Base-by-base conservation (phyloP, 2,888 invertebrate species). In the Clepsis dumicolana region DNA sequence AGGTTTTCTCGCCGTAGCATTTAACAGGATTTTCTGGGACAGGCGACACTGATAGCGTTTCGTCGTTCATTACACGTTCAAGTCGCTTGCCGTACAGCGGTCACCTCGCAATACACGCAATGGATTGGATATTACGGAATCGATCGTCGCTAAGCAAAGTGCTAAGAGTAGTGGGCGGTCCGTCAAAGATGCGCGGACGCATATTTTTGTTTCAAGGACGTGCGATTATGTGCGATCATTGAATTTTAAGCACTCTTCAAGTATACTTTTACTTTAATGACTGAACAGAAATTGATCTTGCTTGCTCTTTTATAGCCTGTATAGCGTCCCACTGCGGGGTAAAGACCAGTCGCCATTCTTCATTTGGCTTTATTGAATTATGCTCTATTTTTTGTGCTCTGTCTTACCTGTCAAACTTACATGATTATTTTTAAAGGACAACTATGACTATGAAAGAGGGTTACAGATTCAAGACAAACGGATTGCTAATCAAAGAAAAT, bases 261-360 rank as follows among this genome's bases (percentile, higher is more conserved):
- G 52, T 68, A 59, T 38, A 67, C 67, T 67, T 67, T 67, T 67
- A 67, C 62, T 67, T 66, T 66, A 44, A 32, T 61, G 32, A 52
- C 27, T 56, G 25, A 48, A 50, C 50, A 62, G 50, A 65, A 53
- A 53, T 44, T 41, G 59, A 59, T 59, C 59, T 59, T 41, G 41
- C 25, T 21, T 38, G 29, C 3, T 29, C 7, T 29, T 29, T 29
- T 7, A 29, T 29, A 4, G 29, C 29, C 29, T 29, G 29, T 29
- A 29, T 29, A 29, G 7, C 3, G 7, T 29, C 4, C 29, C 29
- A 29, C n/a, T n/a, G n/a, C n/a, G n/a, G n/a, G n/a, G n/a, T n/a
- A n/a, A n/a, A n/a, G n/a, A n/a, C 32, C 32, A 32, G 32, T 10
- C 32, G 32, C 8, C 10, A 32, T 2, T n/a, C n/a, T n/a, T n/a